Percentiles rank a stretch among this genome's conserved stretches.
Conservation (phyloP, 2,797 vertebrate genomes). For the Cossypha caffra region DNA sequence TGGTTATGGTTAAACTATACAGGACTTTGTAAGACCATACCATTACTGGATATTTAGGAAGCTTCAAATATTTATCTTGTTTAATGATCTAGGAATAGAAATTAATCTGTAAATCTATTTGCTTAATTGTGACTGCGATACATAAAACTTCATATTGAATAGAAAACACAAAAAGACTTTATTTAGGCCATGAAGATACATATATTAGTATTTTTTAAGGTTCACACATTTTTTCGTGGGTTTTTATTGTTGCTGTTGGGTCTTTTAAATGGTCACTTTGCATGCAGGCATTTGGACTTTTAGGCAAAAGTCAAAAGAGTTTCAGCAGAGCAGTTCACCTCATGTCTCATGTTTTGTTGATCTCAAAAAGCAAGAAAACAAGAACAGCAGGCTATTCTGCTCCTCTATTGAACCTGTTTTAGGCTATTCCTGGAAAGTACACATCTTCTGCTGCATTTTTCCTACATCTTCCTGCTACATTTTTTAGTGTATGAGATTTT, state of each 20-base stretch:
- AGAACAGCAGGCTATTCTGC: neutral
- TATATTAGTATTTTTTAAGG: neutral
- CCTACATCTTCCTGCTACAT: neutral
- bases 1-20: neutral
- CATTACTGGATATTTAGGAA: neutral
- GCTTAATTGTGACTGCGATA: neutral
- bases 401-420: neutral
- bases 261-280: neutral
- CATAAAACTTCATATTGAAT: neutral
- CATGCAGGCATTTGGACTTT: neutral
- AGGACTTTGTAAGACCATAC: too few species aligned
- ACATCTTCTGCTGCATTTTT: neutral
- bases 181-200: neutral
- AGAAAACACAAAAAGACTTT: neutral
- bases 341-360: neutral
- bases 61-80: neutral
- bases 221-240: fast-evolving
- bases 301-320: neutral
- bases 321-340: neutral
- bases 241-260: neutral
- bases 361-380: neutral
- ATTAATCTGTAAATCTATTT: neutral
- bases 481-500: neutral
- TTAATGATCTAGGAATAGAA: neutral
- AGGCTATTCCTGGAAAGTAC: neutral